Conservation (phyloP, 2,888 invertebrate species). For the Acanthosepion pharaonis region DNA sequence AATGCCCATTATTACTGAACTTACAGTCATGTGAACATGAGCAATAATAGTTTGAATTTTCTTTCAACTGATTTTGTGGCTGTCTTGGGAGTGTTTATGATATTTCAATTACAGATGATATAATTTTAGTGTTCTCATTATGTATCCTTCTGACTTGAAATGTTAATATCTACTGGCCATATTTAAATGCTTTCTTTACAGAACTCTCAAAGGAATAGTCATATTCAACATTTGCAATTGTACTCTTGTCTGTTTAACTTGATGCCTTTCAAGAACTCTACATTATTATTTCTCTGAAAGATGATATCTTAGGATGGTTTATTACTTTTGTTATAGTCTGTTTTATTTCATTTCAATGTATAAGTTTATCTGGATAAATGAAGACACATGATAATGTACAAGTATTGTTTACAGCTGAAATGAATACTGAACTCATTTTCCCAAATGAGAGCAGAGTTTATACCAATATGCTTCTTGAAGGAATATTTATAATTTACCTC, state of each 20-base stretch:
- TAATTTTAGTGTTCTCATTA: conserved; percentile 4
- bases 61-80: neutral
- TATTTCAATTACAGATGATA: neutral
- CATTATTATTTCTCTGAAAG: neutral
- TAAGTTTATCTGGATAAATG: neutral
- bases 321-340: neutral
- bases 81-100: neutral
- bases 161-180: neutral
- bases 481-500: neutral
- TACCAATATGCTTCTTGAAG: neutral
- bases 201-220: neutral
- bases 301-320: neutral
- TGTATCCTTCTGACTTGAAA: neutral
- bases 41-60: neutral
- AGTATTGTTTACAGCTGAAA: neutral
- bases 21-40: neutral
- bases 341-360: neutral
- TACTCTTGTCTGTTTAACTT: neutral
- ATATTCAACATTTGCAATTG: neutral
- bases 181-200: neutral
- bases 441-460: neutral
- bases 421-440: neutral
- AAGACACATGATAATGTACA: neutral
- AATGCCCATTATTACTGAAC: neutral
- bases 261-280: neutral